Conservation (phyloP, 2,888 invertebrate species). For the Myopa testacea region DNA sequence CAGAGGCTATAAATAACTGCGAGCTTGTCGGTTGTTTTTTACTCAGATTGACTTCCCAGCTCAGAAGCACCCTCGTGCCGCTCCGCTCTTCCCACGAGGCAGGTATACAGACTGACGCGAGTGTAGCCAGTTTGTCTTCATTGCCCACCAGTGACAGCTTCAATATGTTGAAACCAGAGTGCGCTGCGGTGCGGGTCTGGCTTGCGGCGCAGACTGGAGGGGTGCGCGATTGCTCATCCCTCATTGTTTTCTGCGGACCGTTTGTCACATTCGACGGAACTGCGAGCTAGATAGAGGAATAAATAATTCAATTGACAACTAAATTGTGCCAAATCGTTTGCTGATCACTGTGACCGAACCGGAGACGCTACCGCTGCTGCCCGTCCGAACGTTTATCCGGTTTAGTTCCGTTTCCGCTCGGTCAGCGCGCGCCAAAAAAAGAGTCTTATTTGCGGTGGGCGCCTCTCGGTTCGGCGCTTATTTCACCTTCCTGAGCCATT, state of each 20-base stretch:
- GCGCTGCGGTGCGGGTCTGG: conserved; percentile 39
- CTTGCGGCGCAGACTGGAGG: conserved; percentile 35
- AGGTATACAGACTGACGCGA: conserved; percentile 12
- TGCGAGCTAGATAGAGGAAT: conserved; percentile 37
- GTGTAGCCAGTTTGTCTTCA: conserved; percentile 20
- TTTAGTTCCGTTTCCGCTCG: conserved; percentile 62
- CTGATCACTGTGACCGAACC: conserved; percentile 53
- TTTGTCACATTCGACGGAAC: conserved; percentile 9
- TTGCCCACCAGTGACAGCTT: conserved; percentile 42
- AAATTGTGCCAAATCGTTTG: conserved; percentile 58
- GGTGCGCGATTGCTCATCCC: conserved; percentile 8
- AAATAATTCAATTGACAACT: conserved; percentile 66
- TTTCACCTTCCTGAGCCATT: conserved; percentile 15
- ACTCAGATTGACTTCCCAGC: conserved; percentile 56
- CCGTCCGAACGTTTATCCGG: conserved; percentile 57
- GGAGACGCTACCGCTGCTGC: conserved; percentile 65
- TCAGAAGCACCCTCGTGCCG: conserved; percentile 38
- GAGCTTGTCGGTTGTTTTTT: conserved; percentile 46
- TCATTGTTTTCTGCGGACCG: background rate
- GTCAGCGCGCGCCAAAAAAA: conserved; percentile 49
- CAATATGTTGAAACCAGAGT: conserved; percentile 48
- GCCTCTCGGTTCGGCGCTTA: conserved; percentile 9
- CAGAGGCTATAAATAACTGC: conserved; percentile 59
- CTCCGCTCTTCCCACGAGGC: conserved; percentile 43
- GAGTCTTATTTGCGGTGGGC: conserved; percentile 30